These are phyloP conservation scores for Noctuana brunneofusca DNA, from an alignment of 2,888 invertebrate genomes.

Conservation along the genomic window DNA sequence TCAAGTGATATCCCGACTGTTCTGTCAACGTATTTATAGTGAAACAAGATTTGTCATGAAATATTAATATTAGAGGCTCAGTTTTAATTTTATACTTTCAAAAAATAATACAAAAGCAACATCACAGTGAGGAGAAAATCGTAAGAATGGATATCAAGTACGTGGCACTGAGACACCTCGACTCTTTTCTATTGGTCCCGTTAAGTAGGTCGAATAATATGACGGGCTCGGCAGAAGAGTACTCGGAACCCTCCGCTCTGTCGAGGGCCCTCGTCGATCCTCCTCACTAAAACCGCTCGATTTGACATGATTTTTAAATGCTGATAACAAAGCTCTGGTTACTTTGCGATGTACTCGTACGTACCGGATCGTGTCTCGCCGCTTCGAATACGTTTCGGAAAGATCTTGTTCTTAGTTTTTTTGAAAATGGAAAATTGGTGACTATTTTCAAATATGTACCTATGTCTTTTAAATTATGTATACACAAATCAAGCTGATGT, in stretches of 20 bases:
- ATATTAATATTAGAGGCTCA: not conserved
- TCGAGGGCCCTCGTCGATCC: constrained; percentile 65
- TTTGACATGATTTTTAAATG: constrained; percentile 81
- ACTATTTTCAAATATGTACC: too few species aligned
- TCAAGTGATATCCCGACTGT: too few species aligned
- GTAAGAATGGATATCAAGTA: constrained; percentile 30
- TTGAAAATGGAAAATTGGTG: not conserved
- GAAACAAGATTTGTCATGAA: too few species aligned
- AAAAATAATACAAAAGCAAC: constrained; percentile 9
- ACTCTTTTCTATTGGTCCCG: constrained; percentile 55
- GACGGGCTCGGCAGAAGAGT: constrained; percentile 68
- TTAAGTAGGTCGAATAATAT: constrained; percentile 82
- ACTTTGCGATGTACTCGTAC: constrained; percentile 21
- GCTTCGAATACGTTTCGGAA: not conserved
- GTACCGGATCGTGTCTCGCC: constrained; percentile 3
- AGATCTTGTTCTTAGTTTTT: not conserved
- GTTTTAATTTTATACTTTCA: constrained; percentile 3
- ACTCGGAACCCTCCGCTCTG: constrained; percentile 61
- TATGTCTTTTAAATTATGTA: too few species aligned
- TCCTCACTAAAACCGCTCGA: constrained; percentile 78
- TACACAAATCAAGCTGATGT: too few species aligned
- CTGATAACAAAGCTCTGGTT: constrained; percentile 57
- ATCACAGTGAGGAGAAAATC: constrained; percentile 22
- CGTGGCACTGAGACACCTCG: constrained; percentile 59
- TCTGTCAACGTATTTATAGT: too few species aligned